Conservation (phyloP, 2,113 vertebrate genomes). For the Chloropsis hardwickii region DNA sequence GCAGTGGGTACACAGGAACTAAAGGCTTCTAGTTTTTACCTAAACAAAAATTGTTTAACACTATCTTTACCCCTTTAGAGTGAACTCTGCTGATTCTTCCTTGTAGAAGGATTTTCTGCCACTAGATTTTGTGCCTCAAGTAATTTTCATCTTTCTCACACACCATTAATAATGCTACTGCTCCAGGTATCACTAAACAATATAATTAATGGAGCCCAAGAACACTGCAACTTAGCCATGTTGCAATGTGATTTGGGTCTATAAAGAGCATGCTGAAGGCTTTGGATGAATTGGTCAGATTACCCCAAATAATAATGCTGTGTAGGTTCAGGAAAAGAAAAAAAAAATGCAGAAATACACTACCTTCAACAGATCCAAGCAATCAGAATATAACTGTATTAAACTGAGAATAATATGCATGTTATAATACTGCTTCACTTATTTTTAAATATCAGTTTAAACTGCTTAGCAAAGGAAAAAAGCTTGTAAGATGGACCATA, state of each 20-base stretch:
- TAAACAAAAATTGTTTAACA: neutral
- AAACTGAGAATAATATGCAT: slow-evolving; percentile 6
- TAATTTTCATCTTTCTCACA: slow-evolving; percentile 40
- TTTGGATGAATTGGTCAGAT: neutral
- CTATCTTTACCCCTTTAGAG: neutral
- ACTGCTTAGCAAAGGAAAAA: slow-evolving; percentile 28
- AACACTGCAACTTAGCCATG: neutral
- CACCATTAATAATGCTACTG: slow-evolving; percentile 9
- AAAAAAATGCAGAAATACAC: neutral
- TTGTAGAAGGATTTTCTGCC: neutral
- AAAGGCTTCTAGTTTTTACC: neutral
- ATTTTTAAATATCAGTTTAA: slow-evolving; percentile 33
- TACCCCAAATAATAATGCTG: neutral
- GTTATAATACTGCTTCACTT: neutral
- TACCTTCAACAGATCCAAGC: neutral
- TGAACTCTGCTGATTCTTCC: neutral
- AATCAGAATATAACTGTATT: neutral
- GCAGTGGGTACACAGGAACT: neutral
- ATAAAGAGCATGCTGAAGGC: neutral
- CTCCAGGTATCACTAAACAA: slow-evolving; percentile 22
- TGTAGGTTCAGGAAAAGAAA: neutral
- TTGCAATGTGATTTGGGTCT: neutral
- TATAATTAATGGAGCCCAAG: slow-evolving; percentile 16
- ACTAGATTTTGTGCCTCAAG: neutral
- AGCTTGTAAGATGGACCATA: neutral